Conservation (phyloP, 2,113 vertebrate genomes). For the Pterocles orientalis region DNA sequence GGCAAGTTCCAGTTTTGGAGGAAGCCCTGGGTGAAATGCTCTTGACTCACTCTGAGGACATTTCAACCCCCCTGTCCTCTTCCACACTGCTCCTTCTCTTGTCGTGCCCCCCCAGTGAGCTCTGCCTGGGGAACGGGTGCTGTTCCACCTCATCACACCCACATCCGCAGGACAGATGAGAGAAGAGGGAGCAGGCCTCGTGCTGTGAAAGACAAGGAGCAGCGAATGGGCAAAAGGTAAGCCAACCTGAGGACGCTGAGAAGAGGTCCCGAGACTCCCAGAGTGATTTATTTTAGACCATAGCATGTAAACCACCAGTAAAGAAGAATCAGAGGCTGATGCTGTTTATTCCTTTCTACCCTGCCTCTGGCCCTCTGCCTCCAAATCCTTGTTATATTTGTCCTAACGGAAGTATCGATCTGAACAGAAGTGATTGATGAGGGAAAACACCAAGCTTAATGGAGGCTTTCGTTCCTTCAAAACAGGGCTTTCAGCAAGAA, state of each 20-base stretch:
- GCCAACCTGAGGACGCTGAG: not conserved
- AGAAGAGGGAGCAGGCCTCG: not conserved
- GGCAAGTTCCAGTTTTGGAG: not conserved
- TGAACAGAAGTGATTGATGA: not conserved
- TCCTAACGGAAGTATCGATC: not conserved
- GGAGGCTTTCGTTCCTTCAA: not conserved
- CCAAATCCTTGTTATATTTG: constrained; percentile 4
- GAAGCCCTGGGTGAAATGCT: fast-evolving
- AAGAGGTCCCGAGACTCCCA: not conserved
- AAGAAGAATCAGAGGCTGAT: not conserved
- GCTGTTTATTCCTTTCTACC: not conserved
- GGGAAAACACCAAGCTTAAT: not conserved
- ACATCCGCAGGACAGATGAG: fast-evolving
- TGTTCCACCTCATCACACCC: not conserved
- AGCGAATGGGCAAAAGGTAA: not conserved
- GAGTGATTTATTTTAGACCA: not conserved
- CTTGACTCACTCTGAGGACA: not conserved
- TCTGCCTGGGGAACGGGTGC: not conserved
- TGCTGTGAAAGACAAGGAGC: not conserved
- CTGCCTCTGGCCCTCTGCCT: not conserved
- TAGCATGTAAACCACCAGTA: not conserved
- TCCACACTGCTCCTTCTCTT: not conserved
- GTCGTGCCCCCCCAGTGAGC: not conserved
- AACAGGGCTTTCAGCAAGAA: not conserved
- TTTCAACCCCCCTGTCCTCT: not conserved